phyloP scores from a whole-genome alignment of 2,888 invertebrate species.

The Lasioglossum lativentre region DNA sequence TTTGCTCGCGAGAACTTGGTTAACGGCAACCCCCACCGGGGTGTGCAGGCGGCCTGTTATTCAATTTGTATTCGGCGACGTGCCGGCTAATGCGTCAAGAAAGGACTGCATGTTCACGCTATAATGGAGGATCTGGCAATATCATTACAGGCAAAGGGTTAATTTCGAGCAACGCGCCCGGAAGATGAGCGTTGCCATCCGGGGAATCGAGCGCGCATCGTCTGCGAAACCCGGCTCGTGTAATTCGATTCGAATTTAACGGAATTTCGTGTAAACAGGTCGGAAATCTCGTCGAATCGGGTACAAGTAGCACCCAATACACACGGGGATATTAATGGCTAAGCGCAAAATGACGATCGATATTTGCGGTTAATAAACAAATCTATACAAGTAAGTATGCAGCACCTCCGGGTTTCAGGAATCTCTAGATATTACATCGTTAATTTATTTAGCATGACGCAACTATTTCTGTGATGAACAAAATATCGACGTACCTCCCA shows the following conservation, averaged over 20 bases:
- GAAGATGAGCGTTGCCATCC: slow-evolving; percentile 52
- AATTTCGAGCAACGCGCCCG: slow-evolving; percentile 52
- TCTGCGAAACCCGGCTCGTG: slow-evolving; percentile 4
- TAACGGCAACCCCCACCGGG: slow-evolving; percentile 32
- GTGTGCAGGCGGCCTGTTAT: slow-evolving; percentile 50
- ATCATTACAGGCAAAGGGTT: slow-evolving; percentile 59
- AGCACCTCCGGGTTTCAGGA: no score
- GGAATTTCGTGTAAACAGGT: slow-evolving; percentile 34
- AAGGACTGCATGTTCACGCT: slow-evolving; percentile 42
- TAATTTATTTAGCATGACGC: not conserved
- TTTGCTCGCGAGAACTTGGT: slow-evolving; percentile 58
- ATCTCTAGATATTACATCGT: no score
- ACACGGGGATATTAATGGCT: not conserved
- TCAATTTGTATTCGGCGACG: slow-evolving; percentile 68
- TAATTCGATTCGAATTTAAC: slow-evolving; percentile 45
- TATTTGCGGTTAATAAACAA: not conserved
- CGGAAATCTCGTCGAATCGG: slow-evolving; percentile 29
- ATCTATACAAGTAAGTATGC: no score
- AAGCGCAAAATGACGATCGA: not conserved
- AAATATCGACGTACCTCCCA: not conserved
- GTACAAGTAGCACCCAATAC: not conserved
- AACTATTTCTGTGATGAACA: not conserved
- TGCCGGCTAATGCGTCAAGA: slow-evolving; percentile 60
- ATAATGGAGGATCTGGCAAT: slow-evolving; percentile 58
- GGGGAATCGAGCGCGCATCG: slow-evolving; percentile 27